Evolutionary conservation across 2,888 invertebrate species (phyloP), one percentile per base, ranked within the genome.

Genomic region (Phragmatobia fuliginosa): DNA sequence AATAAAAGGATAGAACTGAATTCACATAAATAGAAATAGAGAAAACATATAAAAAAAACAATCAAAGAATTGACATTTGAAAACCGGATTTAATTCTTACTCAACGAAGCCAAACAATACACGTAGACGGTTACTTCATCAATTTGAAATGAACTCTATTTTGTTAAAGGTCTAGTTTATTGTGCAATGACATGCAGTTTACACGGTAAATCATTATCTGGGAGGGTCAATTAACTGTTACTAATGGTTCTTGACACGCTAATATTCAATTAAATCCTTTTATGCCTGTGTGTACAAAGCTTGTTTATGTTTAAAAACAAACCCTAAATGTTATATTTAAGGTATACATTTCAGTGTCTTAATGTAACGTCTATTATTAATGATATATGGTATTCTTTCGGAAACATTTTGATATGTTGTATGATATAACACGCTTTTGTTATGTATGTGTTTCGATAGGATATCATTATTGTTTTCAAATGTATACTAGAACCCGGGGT

Each of bases 221-320:
- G 67, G 72, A 70, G 58, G 67, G 59, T 74, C 83, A 83, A 83
- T 82, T 81, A 83, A 81, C 79, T 82, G 82, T 82, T 80, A 83
- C 83, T 86, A 89, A 89, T 88, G 88, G 85, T 84, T 77, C 81
- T 71, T 71, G 80, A 84, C 90, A 90, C 88, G 90, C 88, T 74
- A 89, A 85, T 80, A 85, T 87, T 87, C 89, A 89, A 90, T 89
- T 89, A 86, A 82, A 87, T 79, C 70, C 72, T 79, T 78, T 81
- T 73, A 72, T 72, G 70, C 75, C 68, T 65, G 67, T 68, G 75
- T 69, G 67, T 67, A 68, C 68, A 67, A 33, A 68, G 66, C 16
- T 63, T 65, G 66, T n/a, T n/a, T n/a, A 62, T 62, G 75, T 61
- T 56, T 60, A 67, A 81, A 78, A 73, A 64, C 62, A 71, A 41